Evolutionary conservation across 2,797 vertebrate genomes (phyloP).

Genomic region (Thunnus albacares): DNA sequence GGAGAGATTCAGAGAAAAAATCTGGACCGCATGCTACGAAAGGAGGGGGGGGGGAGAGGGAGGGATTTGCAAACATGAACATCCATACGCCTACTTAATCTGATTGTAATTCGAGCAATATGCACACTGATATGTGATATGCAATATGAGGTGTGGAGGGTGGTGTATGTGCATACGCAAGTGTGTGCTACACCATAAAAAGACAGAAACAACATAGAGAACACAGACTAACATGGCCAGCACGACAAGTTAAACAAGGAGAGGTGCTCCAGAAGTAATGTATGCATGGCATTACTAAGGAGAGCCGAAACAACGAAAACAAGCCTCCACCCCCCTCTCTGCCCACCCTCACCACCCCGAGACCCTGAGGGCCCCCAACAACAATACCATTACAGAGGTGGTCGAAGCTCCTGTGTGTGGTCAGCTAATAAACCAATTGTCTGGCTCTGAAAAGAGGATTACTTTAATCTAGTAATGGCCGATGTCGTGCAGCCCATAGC

Average conservation of each 20-base stretch:
- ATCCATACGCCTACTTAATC: slow-evolving; percentile 26
- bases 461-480: slow-evolving; percentile 88
- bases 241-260: slow-evolving; percentile 27
- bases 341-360: slow-evolving; percentile 30
- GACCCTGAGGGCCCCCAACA: slow-evolving; percentile 65
- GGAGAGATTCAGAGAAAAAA: slow-evolving; percentile 47
- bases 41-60: slow-evolving; percentile 11
- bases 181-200: background rate
- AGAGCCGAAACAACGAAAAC: slow-evolving; percentile 29
- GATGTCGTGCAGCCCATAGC: slow-evolving; percentile 67
- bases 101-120: slow-evolving; percentile 43
- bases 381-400: slow-evolving; percentile 83
- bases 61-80: slow-evolving; percentile 29
- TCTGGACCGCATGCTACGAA: slow-evolving; percentile 44
- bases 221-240: slow-evolving; percentile 13
- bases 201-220: slow-evolving; percentile 28
- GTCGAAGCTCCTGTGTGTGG: slow-evolving; percentile 83
- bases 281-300: slow-evolving; percentile 55
- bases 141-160: background rate
- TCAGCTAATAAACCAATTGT: slow-evolving; percentile 87
- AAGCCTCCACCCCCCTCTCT: background rate
- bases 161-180: slow-evolving; percentile 10
- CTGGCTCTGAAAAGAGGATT: slow-evolving; percentile 87
- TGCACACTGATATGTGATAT: slow-evolving; percentile 19
- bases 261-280: slow-evolving; percentile 30